These are phyloP conservation scores for Hemichromis elongatus DNA, from an alignment of 2,113 vertebrate species.

Conservation along the genomic window DNA sequence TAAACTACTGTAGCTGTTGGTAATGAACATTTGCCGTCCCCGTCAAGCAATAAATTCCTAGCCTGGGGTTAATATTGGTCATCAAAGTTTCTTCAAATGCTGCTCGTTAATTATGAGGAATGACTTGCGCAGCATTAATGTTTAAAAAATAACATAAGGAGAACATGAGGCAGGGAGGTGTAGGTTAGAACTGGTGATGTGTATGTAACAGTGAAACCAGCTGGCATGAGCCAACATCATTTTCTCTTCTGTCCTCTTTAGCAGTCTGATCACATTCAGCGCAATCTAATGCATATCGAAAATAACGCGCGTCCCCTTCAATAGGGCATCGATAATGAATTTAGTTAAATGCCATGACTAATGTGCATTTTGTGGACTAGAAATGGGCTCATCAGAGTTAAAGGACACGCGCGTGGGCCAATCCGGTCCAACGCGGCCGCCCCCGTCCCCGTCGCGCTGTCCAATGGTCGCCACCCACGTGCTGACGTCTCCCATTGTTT, in stretches of 20 bases:
- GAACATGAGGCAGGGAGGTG: neutral
- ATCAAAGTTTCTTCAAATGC: neutral
- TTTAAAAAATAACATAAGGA: neutral
- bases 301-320: slow-evolving; percentile 52
- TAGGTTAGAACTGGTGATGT: neutral
- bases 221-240: neutral
- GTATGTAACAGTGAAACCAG: neutral
- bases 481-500: slow-evolving; percentile 33
- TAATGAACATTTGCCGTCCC: slow-evolving; percentile 26
- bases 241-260: slow-evolving; percentile 18
- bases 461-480: slow-evolving; percentile 31
- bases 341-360: slow-evolving; percentile 57
- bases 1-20: slow-evolving; percentile 10
- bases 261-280: slow-evolving; percentile 27
- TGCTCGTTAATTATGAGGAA: neutral
- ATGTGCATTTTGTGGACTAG: slow-evolving; percentile 37
- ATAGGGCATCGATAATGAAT: slow-evolving; percentile 59
- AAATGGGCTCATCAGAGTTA: slow-evolving; percentile 36
- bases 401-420: neutral
- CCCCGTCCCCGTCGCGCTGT: neutral
- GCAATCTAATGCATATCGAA: slow-evolving; percentile 33
- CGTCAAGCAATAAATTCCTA: slow-evolving; percentile 6
- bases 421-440: slow-evolving; percentile 9
- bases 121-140: neutral
- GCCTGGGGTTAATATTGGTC: neutral